A percentile compares a stretch with the other conserved stretches of the same genome.
These are phyloP conservation scores for Rosalia funebris DNA, from an alignment of 2,888 invertebrate species.

Conservation along the genomic window DNA sequence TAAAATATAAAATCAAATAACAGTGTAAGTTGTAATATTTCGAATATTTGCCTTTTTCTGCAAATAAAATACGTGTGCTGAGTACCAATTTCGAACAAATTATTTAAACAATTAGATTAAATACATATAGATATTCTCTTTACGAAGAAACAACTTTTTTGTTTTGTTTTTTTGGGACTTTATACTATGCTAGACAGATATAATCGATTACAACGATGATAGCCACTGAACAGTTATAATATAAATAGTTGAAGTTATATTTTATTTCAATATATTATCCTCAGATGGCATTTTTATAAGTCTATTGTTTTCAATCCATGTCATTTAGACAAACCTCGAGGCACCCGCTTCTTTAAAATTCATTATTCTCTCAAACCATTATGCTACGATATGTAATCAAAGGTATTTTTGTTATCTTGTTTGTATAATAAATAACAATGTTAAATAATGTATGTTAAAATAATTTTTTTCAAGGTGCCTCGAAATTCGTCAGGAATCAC, in stretches of 20 bases:
- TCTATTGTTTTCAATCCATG: neutral
- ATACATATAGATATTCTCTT: neutral
- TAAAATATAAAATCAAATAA: neutral
- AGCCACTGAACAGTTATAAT: neutral
- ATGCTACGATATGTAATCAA: neutral
- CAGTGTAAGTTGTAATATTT: too few relatives aligned
- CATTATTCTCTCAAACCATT: too few relatives aligned
- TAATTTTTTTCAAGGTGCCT: too few relatives aligned
- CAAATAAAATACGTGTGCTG: neutral
- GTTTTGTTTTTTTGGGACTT: neutral
- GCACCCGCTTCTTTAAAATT: too few relatives aligned
- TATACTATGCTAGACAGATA: conserved; percentile 37
- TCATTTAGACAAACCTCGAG: neutral
- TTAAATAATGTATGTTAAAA: too few relatives aligned
- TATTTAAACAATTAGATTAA: neutral
- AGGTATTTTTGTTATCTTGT: neutral
- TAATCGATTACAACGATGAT: conserved; percentile 44
- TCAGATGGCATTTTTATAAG: conserved; percentile 2
- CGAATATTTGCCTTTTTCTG: too few relatives aligned
- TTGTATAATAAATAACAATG: neutral
- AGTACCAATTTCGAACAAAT: neutral
- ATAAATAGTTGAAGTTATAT: neutral
- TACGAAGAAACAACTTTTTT: neutral
- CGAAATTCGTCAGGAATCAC: conserved; percentile 31
- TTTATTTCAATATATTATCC: neutral